These are phyloP conservation scores for Crotalus adamanteus DNA, from an alignment of 2,797 vertebrate genomes.

Conservation along the genomic window DNA sequence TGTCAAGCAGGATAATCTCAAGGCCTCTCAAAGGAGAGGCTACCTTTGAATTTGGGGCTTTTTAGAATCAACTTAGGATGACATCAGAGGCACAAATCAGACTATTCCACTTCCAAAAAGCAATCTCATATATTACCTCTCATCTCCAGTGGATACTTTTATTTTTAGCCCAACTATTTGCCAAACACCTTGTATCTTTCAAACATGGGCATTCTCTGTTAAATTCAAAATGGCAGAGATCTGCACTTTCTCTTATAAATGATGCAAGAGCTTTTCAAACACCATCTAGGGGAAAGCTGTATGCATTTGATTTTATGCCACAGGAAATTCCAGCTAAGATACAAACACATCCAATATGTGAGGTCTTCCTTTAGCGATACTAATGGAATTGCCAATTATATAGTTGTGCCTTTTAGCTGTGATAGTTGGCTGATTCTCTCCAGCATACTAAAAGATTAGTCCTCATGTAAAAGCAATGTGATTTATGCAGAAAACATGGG, in stretches of 20 bases:
- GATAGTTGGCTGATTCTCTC: constrained; percentile 34
- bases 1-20: background rate
- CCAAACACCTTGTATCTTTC: background rate
- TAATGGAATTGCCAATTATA: accelerated
- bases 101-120: background rate
- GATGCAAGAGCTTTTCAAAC: constrained; percentile 20
- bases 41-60: background rate
- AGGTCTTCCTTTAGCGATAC: constrained; percentile 21
- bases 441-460: constrained; percentile 34
- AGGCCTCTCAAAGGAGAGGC: background rate
- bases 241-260: constrained; percentile 19
- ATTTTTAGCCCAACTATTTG: background rate
- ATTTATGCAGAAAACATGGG: constrained; percentile 29
- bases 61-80: background rate
- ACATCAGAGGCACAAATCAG: background rate
- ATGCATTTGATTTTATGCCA: constrained; percentile 46
- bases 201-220: background rate
- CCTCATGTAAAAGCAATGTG: background rate
- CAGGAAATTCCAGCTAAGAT: constrained; percentile 29
- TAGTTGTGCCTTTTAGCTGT: constrained; percentile 40
- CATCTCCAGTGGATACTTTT: background rate
- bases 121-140: background rate
- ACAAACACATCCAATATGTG: constrained; percentile 24
- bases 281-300: constrained; percentile 23
- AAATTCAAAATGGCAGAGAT: constrained; percentile 16